Conservation (phyloP, 2,888 invertebrate genomes). For the Bombylius discolor region DNA sequence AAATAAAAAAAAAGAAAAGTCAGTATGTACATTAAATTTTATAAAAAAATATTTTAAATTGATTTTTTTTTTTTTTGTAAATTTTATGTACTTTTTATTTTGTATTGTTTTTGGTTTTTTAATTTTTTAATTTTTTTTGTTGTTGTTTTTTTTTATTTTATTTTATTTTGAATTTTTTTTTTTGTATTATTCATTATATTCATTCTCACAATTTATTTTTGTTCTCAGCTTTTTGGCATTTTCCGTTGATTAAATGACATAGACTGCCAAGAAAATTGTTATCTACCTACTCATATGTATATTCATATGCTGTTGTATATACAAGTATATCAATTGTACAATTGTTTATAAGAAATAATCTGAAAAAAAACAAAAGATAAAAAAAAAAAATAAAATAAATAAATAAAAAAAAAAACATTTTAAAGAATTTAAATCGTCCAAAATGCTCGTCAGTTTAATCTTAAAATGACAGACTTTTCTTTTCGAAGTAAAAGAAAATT, state of each 20-base stretch:
- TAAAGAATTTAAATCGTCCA: too few relatives aligned
- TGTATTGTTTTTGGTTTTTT: background rate
- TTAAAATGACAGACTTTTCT: too few relatives aligned
- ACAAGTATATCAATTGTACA: too few relatives aligned
- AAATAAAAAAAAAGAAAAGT: too few relatives aligned
- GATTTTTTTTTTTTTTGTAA: background rate
- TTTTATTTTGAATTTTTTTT: background rate
- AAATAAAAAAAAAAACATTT: too few relatives aligned
- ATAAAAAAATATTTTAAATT: background rate
- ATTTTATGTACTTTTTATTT: background rate
- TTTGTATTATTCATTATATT: background rate
- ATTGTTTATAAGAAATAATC: too few relatives aligned
- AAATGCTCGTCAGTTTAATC: too few relatives aligned
- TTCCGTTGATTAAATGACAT: background rate
- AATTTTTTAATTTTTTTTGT: background rate
- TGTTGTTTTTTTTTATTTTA: background rate
- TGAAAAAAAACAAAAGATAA: too few relatives aligned
- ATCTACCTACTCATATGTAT: background rate
- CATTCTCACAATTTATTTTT: background rate
- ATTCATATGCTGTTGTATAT: too few relatives aligned
- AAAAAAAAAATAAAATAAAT: too few relatives aligned
- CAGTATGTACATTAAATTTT: too few relatives aligned
- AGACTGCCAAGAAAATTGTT: background rate
- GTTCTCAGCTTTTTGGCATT: background rate
- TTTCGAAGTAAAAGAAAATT: too few relatives aligned